Evolutionary conservation across 2,113 vertebrate species (phyloP).

Genomic region (Hydrochoerus hydrochaeris): DNA sequence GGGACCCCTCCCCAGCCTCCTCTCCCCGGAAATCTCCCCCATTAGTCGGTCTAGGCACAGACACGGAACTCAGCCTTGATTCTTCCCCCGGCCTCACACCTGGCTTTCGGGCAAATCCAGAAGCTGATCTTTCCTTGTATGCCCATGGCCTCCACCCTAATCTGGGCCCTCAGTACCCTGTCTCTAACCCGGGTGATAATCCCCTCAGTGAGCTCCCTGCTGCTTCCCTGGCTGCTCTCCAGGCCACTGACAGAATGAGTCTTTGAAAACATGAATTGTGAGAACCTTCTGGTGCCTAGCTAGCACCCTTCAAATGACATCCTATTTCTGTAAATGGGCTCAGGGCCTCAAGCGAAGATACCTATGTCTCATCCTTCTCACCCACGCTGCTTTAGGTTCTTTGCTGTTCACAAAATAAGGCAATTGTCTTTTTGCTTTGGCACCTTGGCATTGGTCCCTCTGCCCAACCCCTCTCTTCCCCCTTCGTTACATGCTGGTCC

Average conservation of each 20-base stretch:
- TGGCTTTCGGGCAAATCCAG: neutral
- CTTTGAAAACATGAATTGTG: neutral
- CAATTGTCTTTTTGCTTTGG: neutral
- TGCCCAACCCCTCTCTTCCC: neutral
- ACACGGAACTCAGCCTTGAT: neutral
- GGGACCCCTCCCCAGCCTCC: neutral
- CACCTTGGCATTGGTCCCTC: neutral
- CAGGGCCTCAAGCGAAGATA: neutral
- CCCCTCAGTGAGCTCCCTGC: neutral
- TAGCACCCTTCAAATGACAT: neutral
- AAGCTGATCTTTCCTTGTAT: neutral
- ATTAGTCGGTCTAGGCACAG: neutral
- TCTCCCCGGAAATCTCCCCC: no score
- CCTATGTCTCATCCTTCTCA: accelerated
- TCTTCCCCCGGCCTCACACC: neutral
- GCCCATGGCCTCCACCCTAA: neutral
- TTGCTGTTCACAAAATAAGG: neutral
- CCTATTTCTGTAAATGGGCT: neutral
- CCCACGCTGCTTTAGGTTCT: neutral
- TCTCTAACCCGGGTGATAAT: accelerated
- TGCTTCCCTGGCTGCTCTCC: neutral
- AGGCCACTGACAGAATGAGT: neutral
- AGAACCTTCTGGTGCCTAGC: neutral
- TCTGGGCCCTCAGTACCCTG: neutral
- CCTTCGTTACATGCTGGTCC: neutral